Evolutionary conservation across 2,888 invertebrate genomes (phyloP), one percentile per base, ranked within the genome.

Genomic region (Leptinotarsa tumamoca): DNA sequence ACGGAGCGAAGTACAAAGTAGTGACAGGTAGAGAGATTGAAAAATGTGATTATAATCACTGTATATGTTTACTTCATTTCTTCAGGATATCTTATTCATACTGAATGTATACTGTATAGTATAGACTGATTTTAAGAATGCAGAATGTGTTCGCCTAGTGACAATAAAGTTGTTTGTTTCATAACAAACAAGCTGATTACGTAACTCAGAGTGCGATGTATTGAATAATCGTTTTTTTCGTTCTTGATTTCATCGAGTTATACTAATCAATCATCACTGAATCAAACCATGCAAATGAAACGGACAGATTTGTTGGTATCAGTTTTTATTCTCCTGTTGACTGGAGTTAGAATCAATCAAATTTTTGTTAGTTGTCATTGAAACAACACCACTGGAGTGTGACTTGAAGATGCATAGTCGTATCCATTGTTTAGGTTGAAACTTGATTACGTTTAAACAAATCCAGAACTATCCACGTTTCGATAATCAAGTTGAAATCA

Each of bases 201-300:
- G 33, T 63, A 33, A 33, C 27, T n/a, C 17, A 15, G 33, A 63
- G n/a, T 33, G 33, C 18, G 21, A 17, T 27, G 27, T 15, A 43
- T 33, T 63, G 63, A 27, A 33, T 63, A 63, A 33, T 63, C 33
- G 63, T 17, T 27, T 63, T 63, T 63, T 63, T 7, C 23, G 0
- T 63, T 15, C 33, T 63, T 15, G 17, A 33, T n/a, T 63, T 17
- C n/a, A 33, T 63, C 7, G 0, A 63, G 33, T 63, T 63, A 43
- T 33, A n/a, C 63, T 17, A 63, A 63, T 43, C 63, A 63, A 63
- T 63, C 63, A 63, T 63, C 63, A 63, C 18, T 33, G 63, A 63
- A 14, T 33, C 7, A n/a, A n/a, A 63, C 43, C 27, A 63, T n/a
- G 27, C 17, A 63, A 63, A 63, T n/a, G 17, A 27, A 43, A 33